Conservation (phyloP, 2,888 invertebrate genomes). For the Drosophila pegasa region DNA sequence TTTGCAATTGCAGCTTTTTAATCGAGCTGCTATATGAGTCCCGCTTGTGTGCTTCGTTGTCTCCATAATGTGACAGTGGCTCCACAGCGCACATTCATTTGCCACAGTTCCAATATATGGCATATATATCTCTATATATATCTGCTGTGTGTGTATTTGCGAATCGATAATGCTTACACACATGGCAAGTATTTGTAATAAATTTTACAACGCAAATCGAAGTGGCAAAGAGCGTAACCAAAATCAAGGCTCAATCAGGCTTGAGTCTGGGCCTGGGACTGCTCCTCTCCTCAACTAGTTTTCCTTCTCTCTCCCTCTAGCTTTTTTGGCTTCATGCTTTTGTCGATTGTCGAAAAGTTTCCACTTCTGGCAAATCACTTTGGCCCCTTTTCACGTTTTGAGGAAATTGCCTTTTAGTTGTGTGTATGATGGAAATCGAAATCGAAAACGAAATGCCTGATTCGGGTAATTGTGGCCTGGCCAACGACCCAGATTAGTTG, state of each 20-base stretch:
- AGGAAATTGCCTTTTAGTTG: conserved; percentile 55
- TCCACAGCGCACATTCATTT: conserved; percentile 64
- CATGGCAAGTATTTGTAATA: conserved; percentile 60
- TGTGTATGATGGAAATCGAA: conserved; percentile 54
- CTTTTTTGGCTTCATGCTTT: conserved; percentile 40
- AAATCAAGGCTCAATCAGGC: conserved; percentile 54
- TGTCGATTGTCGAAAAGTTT: conserved; percentile 23
- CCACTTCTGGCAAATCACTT: conserved; percentile 10
- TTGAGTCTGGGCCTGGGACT: conserved; percentile 18
- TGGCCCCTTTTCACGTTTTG: conserved; percentile 33
- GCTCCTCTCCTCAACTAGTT: conserved; percentile 8
- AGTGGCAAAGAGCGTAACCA: conserved; percentile 46
- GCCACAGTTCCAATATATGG: conserved; percentile 20
- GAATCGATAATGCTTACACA: conserved; percentile 66
- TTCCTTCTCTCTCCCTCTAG: background rate
- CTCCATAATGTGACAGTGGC: conserved; percentile 72
- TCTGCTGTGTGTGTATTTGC: conserved; percentile 6
- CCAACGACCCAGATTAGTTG: conserved; percentile 28
- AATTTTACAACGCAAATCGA: conserved; percentile 65
- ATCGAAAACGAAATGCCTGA: conserved; percentile 59
- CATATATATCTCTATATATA: conserved; percentile 7
- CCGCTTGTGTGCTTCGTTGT: conserved; percentile 72
- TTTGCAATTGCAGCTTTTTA: conserved; percentile 41
- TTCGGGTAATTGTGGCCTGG: conserved; percentile 45
- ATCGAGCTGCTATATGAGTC: conserved; percentile 66